Percentiles rank a stretch among this genome's conserved stretches.
Evolutionary conservation across 2,888 invertebrate genomes (phyloP).

Genomic region (Oscheius sp.): DNA sequence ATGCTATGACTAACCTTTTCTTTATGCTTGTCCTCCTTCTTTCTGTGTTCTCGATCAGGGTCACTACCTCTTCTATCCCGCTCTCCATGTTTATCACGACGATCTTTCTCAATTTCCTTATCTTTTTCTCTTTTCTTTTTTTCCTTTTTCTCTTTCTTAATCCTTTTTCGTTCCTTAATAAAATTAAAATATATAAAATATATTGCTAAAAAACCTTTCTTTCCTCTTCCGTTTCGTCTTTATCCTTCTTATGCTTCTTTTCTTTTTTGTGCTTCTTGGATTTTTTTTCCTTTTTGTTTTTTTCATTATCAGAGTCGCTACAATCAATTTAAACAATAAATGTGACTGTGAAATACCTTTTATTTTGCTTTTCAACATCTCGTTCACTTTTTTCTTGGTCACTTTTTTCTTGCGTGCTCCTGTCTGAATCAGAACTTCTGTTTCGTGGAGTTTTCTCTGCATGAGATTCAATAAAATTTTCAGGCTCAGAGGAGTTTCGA

Average conservation of each 20-base stretch:
- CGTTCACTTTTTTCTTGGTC: slow-evolving; percentile 13
- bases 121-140: slow-evolving; percentile 15
- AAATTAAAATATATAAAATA: background rate
- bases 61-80: background rate
- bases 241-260: slow-evolving; percentile 46
- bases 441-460: background rate
- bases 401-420: background rate
- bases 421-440: slow-evolving; percentile 19
- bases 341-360: too few species aligned
- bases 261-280: slow-evolving; percentile 49
- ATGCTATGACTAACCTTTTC: background rate
- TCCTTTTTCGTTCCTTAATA: slow-evolving; percentile 23
- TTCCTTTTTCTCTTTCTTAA: slow-evolving; percentile 33
- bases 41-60: slow-evolving; percentile 1
- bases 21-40: slow-evolving; percentile 1
- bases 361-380: slow-evolving; percentile 1
- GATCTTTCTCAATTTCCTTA: background rate
- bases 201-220: background rate
- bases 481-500: slow-evolving; percentile 1
- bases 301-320: slow-evolving; percentile 11
- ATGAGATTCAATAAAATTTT: too few species aligned
- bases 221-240: slow-evolving; percentile 27
- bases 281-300: slow-evolving; percentile 41
- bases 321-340: background rate
- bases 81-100: background rate